Evolutionary conservation across 2,113 vertebrate species (phyloP).

Genomic region (human): DNA sequence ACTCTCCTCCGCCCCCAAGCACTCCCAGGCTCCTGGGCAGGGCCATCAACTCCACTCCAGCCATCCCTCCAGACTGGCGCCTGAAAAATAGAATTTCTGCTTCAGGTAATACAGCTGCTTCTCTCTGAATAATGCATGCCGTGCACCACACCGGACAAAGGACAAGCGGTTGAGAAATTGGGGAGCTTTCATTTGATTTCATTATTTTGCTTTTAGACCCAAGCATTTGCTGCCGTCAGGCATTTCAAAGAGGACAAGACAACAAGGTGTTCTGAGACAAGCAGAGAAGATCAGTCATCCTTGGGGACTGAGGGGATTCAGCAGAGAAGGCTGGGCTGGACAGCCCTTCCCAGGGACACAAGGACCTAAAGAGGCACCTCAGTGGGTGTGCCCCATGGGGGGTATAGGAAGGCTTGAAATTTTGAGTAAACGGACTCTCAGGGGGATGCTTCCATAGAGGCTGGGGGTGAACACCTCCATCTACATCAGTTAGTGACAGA

Average conservation of each 20-base stretch:
- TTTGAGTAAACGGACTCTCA: background rate
- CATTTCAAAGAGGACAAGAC: conserved; percentile 65
- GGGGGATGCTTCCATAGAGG: background rate
- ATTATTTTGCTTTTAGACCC: conserved; percentile 77
- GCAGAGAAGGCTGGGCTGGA: background rate
- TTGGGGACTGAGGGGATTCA: background rate
- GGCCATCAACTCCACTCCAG: background rate
- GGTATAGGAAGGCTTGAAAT: background rate
- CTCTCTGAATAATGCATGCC: conserved; percentile 82
- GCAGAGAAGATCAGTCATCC: conserved; percentile 25
- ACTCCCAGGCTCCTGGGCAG: background rate
- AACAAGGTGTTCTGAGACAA: conserved; percentile 46
- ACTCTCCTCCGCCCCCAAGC: background rate
- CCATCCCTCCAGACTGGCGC: conserved; percentile 64
- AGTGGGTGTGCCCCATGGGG: accelerated
- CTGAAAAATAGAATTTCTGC: conserved; percentile 79
- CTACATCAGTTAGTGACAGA: background rate
- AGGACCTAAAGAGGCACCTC: background rate
- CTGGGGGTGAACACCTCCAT: background rate
- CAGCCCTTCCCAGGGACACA: background rate
- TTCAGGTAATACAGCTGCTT: conserved; percentile 78
- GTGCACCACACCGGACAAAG: conserved; percentile 60
- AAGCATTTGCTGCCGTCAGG: conserved; percentile 69
- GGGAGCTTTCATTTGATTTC: conserved; percentile 74
- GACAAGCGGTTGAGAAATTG: conserved; percentile 73